Conservation (phyloP, 1,140 invertebrate species). For the Drosophila gunungcola region DNA sequence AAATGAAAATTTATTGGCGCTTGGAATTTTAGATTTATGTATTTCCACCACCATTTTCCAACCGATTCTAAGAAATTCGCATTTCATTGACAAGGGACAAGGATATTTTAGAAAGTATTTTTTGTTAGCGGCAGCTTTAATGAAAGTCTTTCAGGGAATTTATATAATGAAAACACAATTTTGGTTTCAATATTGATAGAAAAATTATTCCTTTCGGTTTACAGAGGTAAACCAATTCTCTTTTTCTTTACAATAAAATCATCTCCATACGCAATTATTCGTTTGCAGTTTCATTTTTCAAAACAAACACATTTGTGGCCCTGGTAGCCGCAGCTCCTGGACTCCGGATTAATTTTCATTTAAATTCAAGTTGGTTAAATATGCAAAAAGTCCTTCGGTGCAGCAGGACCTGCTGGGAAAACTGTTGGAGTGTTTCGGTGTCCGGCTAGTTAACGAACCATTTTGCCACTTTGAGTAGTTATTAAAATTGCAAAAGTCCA, state of each 20-base stretch:
- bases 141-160: background rate
- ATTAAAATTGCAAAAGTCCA: slow-evolving; percentile 69
- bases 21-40: slow-evolving; percentile 79
- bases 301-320: slow-evolving; percentile 39
- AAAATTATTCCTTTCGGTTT: background rate
- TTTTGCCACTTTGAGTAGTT: slow-evolving; percentile 53
- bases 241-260: background rate
- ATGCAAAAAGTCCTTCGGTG: slow-evolving; percentile 54
- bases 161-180: background rate
- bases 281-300: slow-evolving; percentile 37
- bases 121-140: background rate
- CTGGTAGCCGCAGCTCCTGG: slow-evolving; percentile 14
- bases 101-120: slow-evolving; percentile 12
- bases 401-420: background rate
- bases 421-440: slow-evolving; percentile 6
- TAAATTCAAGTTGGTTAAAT: slow-evolving; percentile 73
- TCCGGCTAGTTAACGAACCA: slow-evolving; percentile 39
- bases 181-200: slow-evolving; percentile 15
- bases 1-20: slow-evolving; percentile 81
- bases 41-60: slow-evolving; percentile 16
- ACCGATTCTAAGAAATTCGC: slow-evolving; percentile 18
- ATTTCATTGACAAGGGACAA: slow-evolving; percentile 49
- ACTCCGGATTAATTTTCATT: slow-evolving; percentile 71
- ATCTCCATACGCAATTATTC: slow-evolving; percentile 22
- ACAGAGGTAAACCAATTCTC: slow-evolving; percentile 4